Evolutionary conservation across 2,888 invertebrate species (phyloP).

Genomic region (Drosophila prostipennis): DNA sequence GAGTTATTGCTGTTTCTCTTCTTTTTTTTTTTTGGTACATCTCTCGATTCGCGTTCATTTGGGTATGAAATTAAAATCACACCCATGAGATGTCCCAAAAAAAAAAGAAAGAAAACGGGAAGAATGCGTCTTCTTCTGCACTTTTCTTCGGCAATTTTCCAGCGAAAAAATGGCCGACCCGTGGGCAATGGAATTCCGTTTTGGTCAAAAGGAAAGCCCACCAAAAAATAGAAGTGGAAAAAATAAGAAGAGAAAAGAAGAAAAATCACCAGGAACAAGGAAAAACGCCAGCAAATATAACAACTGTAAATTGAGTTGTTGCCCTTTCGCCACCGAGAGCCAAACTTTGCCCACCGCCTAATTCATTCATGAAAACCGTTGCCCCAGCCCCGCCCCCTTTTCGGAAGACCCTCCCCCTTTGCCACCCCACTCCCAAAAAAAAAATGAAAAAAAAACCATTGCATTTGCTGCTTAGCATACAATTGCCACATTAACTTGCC

Average conservation of each 20-base stretch:
- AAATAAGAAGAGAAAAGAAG: background rate
- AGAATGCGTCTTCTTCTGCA: constrained; percentile 7
- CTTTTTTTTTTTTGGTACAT: constrained; percentile 9
- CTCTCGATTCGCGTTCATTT: constrained; percentile 75
- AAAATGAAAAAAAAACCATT: constrained; percentile 1
- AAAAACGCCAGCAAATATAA: constrained; percentile 22
- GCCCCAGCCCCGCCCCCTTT: constrained; percentile 42
- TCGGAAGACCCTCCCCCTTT: background rate
- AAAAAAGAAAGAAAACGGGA: background rate
- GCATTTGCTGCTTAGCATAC: constrained; percentile 76
- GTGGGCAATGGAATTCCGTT: constrained; percentile 67
- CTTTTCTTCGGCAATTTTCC: constrained; percentile 12
- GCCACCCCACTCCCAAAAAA: background rate
- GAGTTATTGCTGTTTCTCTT: constrained; percentile 74
- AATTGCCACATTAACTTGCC: constrained; percentile 79
- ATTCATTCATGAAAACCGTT: constrained; percentile 78
- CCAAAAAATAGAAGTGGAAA: background rate
- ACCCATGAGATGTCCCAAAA: constrained; percentile 80
- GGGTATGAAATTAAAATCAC: constrained; percentile 85
- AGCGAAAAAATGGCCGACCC: constrained; percentile 62
- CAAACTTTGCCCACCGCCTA: constrained; percentile 71
- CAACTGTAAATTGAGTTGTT: constrained; percentile 77
- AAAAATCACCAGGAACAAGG: constrained; percentile 21
- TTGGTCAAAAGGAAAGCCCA: constrained; percentile 23
- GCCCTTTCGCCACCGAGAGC: constrained; percentile 62